These are phyloP conservation scores for Branchipolynoe longqiensis DNA, from an alignment of 2,888 invertebrate species.

Conservation along the genomic window DNA sequence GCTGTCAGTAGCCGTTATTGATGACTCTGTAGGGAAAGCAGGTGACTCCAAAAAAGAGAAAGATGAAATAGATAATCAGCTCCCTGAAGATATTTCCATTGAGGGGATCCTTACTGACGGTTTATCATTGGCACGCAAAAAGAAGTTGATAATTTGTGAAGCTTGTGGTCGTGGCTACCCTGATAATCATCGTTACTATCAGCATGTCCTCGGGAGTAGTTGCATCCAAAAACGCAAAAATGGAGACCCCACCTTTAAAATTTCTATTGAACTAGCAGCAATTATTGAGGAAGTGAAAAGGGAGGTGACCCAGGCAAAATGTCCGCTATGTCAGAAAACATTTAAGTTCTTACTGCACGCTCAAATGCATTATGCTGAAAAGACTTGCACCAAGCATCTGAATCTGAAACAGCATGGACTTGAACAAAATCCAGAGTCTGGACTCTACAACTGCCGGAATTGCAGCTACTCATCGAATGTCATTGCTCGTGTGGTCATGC, in stretches of 20 bases:
- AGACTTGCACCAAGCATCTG: not conserved
- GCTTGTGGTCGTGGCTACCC: not conserved
- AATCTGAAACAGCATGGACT: not conserved
- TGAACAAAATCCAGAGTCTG: not conserved
- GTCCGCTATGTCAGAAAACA: constrained; percentile 34
- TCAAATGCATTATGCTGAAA: constrained; percentile 52
- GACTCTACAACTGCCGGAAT: constrained; percentile 23
- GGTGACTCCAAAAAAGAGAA: not conserved
- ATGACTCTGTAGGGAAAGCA: not conserved
- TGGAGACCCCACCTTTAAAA: constrained; percentile 8
- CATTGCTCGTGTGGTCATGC: not conserved
- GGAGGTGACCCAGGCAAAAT: constrained; percentile 32
- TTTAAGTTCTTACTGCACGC: constrained; percentile 19
- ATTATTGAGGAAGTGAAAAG: constrained; percentile 26
- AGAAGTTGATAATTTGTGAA: constrained; percentile 1
- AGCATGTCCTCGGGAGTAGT: constrained; percentile 23
- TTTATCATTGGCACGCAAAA: not conserved
- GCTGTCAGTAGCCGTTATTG: not conserved
- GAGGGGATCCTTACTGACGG: not conserved
- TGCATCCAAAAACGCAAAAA: constrained; percentile 8
- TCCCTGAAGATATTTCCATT: not conserved
- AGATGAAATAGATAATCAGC: not conserved
- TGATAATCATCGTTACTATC: constrained; percentile 7
- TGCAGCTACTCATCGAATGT: not conserved
- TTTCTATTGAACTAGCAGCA: not conserved